These are phyloP conservation scores for Lasioglossum oenotherae DNA, from an alignment of 2,888 invertebrate genomes.

Conservation along the genomic window DNA sequence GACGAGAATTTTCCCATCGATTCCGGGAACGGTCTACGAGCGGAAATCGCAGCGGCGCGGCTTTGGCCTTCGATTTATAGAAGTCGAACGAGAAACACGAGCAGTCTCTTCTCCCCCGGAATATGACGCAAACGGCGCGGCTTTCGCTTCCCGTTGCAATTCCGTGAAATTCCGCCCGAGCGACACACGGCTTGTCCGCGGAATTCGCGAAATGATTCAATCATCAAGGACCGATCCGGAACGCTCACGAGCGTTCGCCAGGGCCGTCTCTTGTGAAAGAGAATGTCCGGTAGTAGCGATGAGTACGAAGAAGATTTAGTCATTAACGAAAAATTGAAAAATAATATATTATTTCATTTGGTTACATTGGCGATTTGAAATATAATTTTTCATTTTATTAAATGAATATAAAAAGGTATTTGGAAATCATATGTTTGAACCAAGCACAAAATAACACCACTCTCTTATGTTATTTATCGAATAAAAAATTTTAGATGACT, in stretches of 20 bases:
- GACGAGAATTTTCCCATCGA: background rate
- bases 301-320: too few species aligned
- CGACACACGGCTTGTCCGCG: background rate
- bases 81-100: constrained; percentile 19
- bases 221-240: background rate
- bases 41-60: constrained; percentile 4
- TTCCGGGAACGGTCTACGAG: background rate
- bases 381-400: too few species aligned
- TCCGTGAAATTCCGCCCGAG: background rate
- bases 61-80: constrained; percentile 32
- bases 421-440: too few species aligned
- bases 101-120: background rate
- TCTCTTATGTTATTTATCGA: too few species aligned
- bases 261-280: background rate
- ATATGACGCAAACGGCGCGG: constrained; percentile 5
- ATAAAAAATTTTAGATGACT: background rate
- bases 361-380: too few species aligned
- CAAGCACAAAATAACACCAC: too few species aligned
- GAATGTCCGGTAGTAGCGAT: too few species aligned
- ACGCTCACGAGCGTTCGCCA: background rate
- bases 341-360: too few species aligned
- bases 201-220: constrained; percentile 36
- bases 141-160: background rate
- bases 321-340: too few species aligned
- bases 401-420: too few species aligned